These are phyloP conservation scores for Leptatherina wallacei DNA, from an alignment of 2,797 vertebrate species.

Conservation along the genomic window DNA sequence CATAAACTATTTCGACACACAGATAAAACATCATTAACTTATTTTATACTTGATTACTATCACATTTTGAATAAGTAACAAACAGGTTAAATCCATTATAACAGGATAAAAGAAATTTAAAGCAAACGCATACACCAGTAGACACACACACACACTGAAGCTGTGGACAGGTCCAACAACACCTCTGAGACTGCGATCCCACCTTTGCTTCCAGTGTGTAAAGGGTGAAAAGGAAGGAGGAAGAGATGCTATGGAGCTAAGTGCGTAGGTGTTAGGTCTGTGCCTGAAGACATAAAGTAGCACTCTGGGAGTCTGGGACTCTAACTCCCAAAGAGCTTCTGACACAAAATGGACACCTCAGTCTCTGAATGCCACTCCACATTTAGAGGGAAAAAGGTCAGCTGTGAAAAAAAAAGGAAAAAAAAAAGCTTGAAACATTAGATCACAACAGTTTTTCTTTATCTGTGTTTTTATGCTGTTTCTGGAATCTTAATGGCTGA, in stretches of 20 bases:
- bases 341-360: conserved; percentile 71
- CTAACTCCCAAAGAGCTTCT: conserved; percentile 61
- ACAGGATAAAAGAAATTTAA: conserved; percentile 8
- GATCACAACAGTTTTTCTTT: neutral
- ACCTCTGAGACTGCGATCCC: conserved; percentile 70
- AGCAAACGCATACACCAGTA: neutral
- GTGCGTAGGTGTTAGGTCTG: conserved; percentile 74
- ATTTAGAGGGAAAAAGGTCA: conserved; percentile 65
- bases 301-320: conserved; percentile 72
- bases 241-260: conserved; percentile 78
- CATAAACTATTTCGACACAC: neutral
- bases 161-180: conserved; percentile 73
- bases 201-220: conserved; percentile 51
- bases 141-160: conserved; percentile 16
- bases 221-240: conserved; percentile 64
- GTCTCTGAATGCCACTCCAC: conserved; percentile 59
- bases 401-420: neutral
- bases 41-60: neutral
- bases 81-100: neutral
- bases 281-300: conserved; percentile 76
- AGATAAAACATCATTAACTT: too few species aligned
- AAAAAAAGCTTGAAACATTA: neutral
- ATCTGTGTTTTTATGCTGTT: neutral
- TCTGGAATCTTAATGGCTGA: neutral
- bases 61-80: neutral